Evolutionary conservation across 1,140 invertebrate genomes (phyloP).

Genomic region (Hetaerina americana): DNA sequence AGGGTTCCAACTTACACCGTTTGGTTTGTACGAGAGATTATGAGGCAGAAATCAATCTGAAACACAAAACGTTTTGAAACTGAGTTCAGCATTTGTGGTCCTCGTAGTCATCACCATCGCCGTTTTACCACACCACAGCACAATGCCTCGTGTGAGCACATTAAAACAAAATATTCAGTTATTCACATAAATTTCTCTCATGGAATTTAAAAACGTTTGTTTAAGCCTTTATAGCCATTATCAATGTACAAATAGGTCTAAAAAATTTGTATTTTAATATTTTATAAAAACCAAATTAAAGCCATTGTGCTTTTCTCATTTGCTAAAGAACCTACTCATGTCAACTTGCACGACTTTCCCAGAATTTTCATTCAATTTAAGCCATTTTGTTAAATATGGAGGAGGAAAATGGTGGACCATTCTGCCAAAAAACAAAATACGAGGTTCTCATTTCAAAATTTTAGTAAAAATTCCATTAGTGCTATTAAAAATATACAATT

Average conservation of each 20-base stretch:
- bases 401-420: neutral
- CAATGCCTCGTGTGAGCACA: neutral
- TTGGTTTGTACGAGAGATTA: neutral
- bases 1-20: neutral
- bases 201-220: neutral
- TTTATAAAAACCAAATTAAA: neutral
- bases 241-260: neutral
- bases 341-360: neutral
- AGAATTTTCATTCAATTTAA: neutral
- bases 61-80: neutral
- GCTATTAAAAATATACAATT: too few relatives aligned
- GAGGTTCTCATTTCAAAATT: too few relatives aligned
- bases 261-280: neutral
- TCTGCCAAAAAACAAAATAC: neutral
- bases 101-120: neutral
- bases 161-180: constrained; percentile 1
- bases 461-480: too few relatives aligned
- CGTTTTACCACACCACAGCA: neutral
- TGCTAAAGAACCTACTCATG: neutral
- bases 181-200: neutral
- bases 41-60: neutral
- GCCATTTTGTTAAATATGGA: too few relatives aligned
- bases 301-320: neutral
- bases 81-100: neutral
- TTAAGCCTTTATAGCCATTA: neutral